A percentile compares a stretch with the other conserved stretches of the same genome.
Evolutionary conservation across 2,888 invertebrate genomes (phyloP).

Genomic region (Thalpophila matura): DNA sequence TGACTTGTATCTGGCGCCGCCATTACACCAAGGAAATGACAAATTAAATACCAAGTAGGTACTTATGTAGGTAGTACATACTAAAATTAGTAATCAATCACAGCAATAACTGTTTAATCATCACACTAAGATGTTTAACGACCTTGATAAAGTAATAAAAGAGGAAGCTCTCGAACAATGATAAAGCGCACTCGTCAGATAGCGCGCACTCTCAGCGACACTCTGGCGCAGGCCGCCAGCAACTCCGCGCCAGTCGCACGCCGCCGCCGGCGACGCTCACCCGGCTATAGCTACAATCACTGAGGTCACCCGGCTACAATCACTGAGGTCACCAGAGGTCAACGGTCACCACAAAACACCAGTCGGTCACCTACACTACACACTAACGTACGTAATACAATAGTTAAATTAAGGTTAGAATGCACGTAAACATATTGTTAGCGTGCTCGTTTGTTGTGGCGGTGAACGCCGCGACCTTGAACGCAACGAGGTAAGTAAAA

Average conservation of each 20-base stretch:
- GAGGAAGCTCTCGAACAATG: slow-evolving; percentile 58
- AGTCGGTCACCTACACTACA: slow-evolving; percentile 4
- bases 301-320: slow-evolving; percentile 23
- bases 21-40: background rate
- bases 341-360: slow-evolving; percentile 8
- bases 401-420: slow-evolving; percentile 31
- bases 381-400: slow-evolving; percentile 49
- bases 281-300: too few relatives aligned
- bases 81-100: slow-evolving; percentile 6
- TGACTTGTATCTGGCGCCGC: too few relatives aligned
- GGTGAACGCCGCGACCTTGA: slow-evolving; percentile 71
- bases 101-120: slow-evolving; percentile 13
- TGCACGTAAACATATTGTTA: slow-evolving; percentile 48
- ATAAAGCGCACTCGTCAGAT: slow-evolving; percentile 58
- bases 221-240: slow-evolving; percentile 24
- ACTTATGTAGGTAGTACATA: background rate
- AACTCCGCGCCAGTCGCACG: too few relatives aligned
- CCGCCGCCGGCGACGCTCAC: too few relatives aligned
- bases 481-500: slow-evolving; percentile 62
- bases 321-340: slow-evolving; percentile 46
- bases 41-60: background rate
- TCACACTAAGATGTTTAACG: slow-evolving; percentile 19
- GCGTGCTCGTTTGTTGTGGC: slow-evolving; percentile 42
- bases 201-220: slow-evolving; percentile 61
- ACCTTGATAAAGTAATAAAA: slow-evolving; percentile 39